These are phyloP conservation scores for Petrophora chlorosata DNA, from an alignment of 2,888 invertebrate genomes.

Conservation along the genomic window DNA sequence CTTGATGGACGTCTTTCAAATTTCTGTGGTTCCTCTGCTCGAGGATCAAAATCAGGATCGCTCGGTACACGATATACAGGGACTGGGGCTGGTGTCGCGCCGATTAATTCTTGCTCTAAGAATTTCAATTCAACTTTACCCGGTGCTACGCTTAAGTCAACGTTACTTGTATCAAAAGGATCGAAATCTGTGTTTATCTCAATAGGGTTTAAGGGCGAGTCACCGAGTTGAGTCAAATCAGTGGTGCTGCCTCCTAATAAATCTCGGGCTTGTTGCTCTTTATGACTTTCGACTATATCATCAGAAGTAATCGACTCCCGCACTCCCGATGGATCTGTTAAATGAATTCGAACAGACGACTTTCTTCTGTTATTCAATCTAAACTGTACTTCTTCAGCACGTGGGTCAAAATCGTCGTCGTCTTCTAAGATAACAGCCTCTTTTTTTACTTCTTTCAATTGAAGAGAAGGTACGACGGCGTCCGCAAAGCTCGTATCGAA, in stretches of 20 bases:
- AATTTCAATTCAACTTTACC: constrained; percentile 91
- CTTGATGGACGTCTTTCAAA: constrained; percentile 85
- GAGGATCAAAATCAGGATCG: constrained; percentile 93
- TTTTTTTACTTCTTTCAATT: constrained; percentile 69
- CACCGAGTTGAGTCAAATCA: constrained; percentile 87
- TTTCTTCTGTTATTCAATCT: constrained; percentile 73
- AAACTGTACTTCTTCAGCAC: constrained; percentile 82
- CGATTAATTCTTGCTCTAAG: constrained; percentile 90
- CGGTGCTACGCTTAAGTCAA: constrained; percentile 88
- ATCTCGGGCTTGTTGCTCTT: constrained; percentile 82
- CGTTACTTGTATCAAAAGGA: constrained; percentile 93
- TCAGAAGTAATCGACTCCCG: constrained; percentile 82
- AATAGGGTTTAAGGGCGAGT: constrained; percentile 87
- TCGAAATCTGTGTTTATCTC: constrained; percentile 86
- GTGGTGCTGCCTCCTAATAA: constrained; percentile 90
- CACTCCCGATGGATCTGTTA: constrained; percentile 86
- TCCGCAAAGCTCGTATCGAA: constrained; percentile 94
- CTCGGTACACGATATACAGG: constrained; percentile 78
- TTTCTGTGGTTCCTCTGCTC: constrained; percentile 84
- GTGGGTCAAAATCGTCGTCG: constrained; percentile 86
- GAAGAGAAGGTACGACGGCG: constrained; percentile 84
- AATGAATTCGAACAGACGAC: constrained; percentile 84
- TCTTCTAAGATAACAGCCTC: constrained; percentile 70
- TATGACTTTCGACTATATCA: constrained; percentile 64
- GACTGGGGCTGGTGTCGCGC: constrained; percentile 58